These are phyloP conservation scores for Tenthredo distinguenda DNA, from an alignment of 2,888 invertebrate species.

Conservation along the genomic window DNA sequence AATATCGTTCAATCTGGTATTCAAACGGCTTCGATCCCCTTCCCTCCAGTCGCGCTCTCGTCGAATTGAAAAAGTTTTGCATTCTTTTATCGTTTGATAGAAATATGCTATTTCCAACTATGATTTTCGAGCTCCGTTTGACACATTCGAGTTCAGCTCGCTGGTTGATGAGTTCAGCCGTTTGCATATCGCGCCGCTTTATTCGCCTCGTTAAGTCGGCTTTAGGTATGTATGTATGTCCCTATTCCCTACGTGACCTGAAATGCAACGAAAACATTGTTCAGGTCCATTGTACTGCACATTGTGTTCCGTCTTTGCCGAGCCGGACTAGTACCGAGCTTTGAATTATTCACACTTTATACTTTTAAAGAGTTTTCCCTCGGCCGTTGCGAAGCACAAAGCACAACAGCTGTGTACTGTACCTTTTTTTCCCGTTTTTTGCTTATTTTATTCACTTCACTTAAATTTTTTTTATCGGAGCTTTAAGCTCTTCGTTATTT, in stretches of 20 bases:
- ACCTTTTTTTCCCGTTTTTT: not conserved
- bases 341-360: slow-evolving; percentile 41
- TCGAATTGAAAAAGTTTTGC: not conserved
- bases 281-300: slow-evolving; percentile 19
- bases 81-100: not conserved
- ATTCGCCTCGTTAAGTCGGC: not conserved
- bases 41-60: not conserved
- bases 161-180: not conserved
- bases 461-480: not conserved
- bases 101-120: not conserved
- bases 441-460: not conserved
- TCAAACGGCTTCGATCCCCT: not conserved
- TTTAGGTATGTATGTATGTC: not conserved
- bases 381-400: not conserved
- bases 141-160: not conserved
- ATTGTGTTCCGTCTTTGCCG: slow-evolving; percentile 19
- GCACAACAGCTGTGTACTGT: not conserved
- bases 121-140: not conserved
- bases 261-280: slow-evolving; percentile 46
- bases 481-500: not conserved
- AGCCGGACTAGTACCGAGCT: not conserved
- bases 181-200: not conserved
- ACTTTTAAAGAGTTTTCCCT: not conserved
- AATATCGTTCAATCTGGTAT: not conserved
- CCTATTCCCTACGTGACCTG: slow-evolving; percentile 28